phyloP scores from a whole-genome alignment of 2,113 vertebrate genomes.

The Chunga burmeisteri region DNA sequence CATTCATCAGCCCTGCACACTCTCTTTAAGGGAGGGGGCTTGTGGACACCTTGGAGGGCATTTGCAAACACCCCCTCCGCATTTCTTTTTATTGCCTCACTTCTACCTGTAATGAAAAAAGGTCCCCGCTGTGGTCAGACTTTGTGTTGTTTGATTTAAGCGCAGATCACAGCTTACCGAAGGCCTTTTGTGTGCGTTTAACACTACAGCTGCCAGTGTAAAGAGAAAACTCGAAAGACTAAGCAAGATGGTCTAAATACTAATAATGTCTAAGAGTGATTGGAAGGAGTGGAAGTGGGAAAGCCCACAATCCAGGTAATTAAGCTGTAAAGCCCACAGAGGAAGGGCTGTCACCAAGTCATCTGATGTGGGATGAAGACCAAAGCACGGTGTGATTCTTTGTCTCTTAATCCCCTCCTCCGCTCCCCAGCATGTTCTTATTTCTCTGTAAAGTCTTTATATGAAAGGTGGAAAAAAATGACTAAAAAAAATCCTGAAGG shows the following conservation, averaged over 20 bases:
- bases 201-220: conserved; percentile 2
- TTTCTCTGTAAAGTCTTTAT: conserved; percentile 49
- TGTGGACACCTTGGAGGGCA: background rate
- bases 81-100: conserved; percentile 3
- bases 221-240: background rate
- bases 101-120: conserved; percentile 37
- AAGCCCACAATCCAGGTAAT: conserved; percentile 61
- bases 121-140: background rate
- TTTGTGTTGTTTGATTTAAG: conserved; percentile 30
- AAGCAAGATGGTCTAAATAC: conserved; percentile 29
- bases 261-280: conserved; percentile 19
- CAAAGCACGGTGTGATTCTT: conserved; percentile 45
- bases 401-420: conserved; percentile 55
- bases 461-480: conserved; percentile 3
- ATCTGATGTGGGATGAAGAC: conserved; percentile 60
- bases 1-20: background rate
- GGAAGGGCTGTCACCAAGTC: conserved; percentile 61
- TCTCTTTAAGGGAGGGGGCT: background rate
- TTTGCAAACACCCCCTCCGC: background rate
- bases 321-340: conserved; percentile 64
- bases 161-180: background rate
- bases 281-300: conserved; percentile 31
- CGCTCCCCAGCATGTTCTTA: conserved; percentile 40
- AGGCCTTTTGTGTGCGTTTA: conserved; percentile 26
- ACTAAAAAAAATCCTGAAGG: conserved; percentile 59